These are phyloP conservation scores for Tamias sibiricus DNA, from an alignment of 2,113 vertebrate genomes.

Conservation along the genomic window DNA sequence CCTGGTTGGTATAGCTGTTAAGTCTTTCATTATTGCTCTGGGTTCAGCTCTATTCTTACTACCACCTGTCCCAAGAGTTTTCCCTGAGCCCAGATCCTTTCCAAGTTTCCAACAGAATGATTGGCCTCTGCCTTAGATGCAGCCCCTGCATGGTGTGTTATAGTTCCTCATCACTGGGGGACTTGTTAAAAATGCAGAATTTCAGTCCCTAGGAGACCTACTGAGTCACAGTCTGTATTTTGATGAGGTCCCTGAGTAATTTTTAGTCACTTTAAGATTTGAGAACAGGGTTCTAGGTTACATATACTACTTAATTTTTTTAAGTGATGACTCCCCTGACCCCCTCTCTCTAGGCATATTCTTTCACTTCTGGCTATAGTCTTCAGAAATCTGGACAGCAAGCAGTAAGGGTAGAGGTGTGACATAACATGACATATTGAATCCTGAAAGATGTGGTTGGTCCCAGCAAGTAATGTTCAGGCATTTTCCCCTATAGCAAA, in stretches of 20 bases:
- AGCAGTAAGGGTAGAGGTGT: not conserved
- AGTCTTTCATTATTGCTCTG: not conserved
- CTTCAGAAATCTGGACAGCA: not conserved
- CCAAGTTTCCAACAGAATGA: not conserved
- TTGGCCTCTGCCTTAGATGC: not conserved
- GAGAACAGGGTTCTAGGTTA: not conserved
- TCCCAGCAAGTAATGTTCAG: not conserved
- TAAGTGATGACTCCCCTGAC: not conserved
- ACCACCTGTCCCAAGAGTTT: not conserved
- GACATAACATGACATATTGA: not conserved
- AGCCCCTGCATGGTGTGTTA: not conserved
- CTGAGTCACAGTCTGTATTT: not conserved
- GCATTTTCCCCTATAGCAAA: not conserved
- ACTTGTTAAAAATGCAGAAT: not conserved
- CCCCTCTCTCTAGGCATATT: not conserved
- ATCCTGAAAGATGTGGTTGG: not conserved
- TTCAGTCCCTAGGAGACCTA: not conserved
- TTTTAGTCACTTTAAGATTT: not conserved
- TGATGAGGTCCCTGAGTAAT: not conserved
- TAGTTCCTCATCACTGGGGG: not conserved
- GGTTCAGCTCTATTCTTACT: not conserved
- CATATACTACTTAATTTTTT: not conserved
- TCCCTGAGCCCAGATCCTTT: not conserved
- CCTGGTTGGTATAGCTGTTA: not conserved
- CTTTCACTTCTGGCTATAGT: not conserved